Evolutionary conservation across 2,888 invertebrate genomes (phyloP), one percentile per base, ranked within the genome.

Genomic region (Eupithecia exiguata): DNA sequence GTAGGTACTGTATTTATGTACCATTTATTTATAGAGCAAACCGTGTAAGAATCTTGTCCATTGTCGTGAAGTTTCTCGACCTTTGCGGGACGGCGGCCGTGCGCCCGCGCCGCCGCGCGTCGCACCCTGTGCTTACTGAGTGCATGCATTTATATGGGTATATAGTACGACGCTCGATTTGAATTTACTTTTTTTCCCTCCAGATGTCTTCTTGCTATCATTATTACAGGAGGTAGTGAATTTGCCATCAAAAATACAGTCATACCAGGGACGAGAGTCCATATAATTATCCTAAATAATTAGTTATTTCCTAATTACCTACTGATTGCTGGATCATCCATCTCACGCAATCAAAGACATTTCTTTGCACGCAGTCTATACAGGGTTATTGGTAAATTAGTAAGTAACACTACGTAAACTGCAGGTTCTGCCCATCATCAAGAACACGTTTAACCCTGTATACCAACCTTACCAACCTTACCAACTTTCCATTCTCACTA

Each of bases 61-160:
- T 90, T 91, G 89, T 90, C 85, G 83, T 79, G 72, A 86, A 87
- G 91, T 91, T 89, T 86, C 84, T 88, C 86, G 89, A 91, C 91
- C 91, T 90, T 85, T 86, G 85, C 82, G 79, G 21, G 82, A 84
- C 82, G 79, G 85, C 84, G 14, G 38, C 21, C n/a, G n/a, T n/a
- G 63, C 63, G 84, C 69, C 63, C 36, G 43, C 6, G 43, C 83
- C 81, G 71, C 78, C 80, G 43, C 83, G 79, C 84, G 84, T 83
- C 81, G 71, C 78, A 80, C 82, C 70, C 62, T 43, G 46, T 67
- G 43, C 53, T 1, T 53, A 63, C 63, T 36, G 62, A 36, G 38
- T 65, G 30, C 30, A 1, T 30, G 4, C 30, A 30, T 30, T 30
- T 30, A 30, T 30, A 30, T 4, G 30, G 4, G 30, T 30, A 30